Evolutionary conservation across 2,113 vertebrate genomes (phyloP), one percentile per base, ranked within the genome.

Genomic region (Oxyura jamaicensis): DNA sequence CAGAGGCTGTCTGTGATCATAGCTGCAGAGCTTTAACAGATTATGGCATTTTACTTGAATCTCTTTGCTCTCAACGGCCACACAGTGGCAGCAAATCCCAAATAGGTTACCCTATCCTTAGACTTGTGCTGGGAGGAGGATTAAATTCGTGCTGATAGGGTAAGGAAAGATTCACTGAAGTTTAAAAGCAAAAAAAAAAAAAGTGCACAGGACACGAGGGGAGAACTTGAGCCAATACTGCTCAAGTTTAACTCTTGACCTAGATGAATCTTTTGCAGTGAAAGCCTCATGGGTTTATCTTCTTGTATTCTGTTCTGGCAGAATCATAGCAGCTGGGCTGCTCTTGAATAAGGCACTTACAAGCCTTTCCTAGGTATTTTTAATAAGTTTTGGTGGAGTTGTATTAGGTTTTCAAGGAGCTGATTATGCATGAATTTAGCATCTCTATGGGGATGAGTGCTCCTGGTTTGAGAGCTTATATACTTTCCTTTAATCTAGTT

Each of bases 41-140:
- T 3, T 29, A 3, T 2, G 68, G 69, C 11, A 13, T 33, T 31
- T n/a, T 11, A 1, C 18, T 55, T 63, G 15, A 22, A n/a, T 10
- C 3, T 62, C 19, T 18, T 69, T 92, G 35, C 80, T 88, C 4
- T 36, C 44, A 6, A 1, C 6, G 67, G 81, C 96, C 96, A 94
- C 93, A 23, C 36, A 3, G 96, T 11, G 95, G 96, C 96, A 96
- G 96, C 91, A 96, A 59, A 96, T 88, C 8, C 55, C 71, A 56
- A n/a, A 79, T 2, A 3, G 77, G 69, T 5, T 86, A 26, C 63
- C 16, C 22, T 6, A 3, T 66, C 25, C n/a, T 0, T 8, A 20
- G 0, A 16, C 20, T 3, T 0, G 8, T 1, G 8, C 28, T 11
- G 9, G 28, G 2, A 46, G 35, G 13, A 39, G 80, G 56, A 25